A percentile compares a stretch with the other conserved stretches of the same genome.
Evolutionary conservation across 1,140 invertebrate species (phyloP).

Genomic region (Panagrolaimus sp.): DNA sequence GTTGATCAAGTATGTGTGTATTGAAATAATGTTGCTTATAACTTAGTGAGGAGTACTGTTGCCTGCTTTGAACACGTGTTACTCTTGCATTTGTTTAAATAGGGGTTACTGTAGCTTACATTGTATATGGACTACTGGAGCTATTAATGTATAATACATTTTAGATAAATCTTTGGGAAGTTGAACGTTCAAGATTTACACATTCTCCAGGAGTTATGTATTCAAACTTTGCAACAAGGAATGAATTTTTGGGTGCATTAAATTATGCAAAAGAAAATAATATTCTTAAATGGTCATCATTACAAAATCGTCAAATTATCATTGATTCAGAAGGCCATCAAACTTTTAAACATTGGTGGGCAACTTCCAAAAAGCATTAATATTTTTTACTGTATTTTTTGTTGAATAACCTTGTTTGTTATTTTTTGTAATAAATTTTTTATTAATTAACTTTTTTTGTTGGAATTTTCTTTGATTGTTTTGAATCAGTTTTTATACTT

Average conservation of each 20-base stretch:
- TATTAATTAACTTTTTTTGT: no score
- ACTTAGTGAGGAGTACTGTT: no score
- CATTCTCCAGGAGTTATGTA: background rate
- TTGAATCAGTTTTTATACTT: no score
- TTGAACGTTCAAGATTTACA: background rate
- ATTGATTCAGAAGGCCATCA: background rate
- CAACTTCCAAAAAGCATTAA: constrained; percentile 78
- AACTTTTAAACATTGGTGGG: background rate
- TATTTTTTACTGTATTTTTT: constrained; percentile 68
- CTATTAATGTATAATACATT: no score
- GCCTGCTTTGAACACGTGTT: no score
- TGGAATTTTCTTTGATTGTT: no score
- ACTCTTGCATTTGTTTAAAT: no score
- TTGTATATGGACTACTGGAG: no score
- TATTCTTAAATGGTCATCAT: background rate
- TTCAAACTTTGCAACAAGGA: background rate
- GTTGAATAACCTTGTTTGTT: background rate
- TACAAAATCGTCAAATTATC: background rate
- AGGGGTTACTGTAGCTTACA: no score
- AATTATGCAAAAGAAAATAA: background rate
- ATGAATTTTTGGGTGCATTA: background rate
- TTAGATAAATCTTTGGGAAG: constrained; percentile 10
- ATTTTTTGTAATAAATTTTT: background rate
- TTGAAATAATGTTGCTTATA: no score
- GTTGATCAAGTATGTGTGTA: constrained; percentile 15